These are phyloP conservation scores for Cepaea hortensis DNA, from an alignment of 2,888 invertebrate genomes.

Conservation along the genomic window DNA sequence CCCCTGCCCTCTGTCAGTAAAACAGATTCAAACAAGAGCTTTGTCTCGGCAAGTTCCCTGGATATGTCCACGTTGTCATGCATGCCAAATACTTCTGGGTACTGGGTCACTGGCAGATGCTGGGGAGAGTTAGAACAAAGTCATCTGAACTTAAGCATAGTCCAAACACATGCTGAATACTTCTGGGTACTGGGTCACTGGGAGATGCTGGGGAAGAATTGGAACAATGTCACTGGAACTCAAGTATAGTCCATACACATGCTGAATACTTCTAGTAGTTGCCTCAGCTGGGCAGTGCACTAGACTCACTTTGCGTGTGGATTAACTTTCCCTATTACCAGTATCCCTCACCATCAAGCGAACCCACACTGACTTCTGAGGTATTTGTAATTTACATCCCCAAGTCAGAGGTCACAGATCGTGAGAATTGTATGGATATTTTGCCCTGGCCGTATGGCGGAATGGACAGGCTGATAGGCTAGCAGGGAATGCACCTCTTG, in stretches of 20 bases:
- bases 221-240: neutral
- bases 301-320: no score
- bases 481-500: no score
- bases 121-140: constrained; percentile 50
- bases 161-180: constrained; percentile 84
- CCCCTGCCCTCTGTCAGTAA: constrained; percentile 83
- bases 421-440: no score
- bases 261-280: constrained; percentile 93
- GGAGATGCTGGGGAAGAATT: constrained; percentile 79
- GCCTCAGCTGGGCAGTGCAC: no score
- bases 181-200: constrained; percentile 87
- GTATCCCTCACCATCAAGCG: no score
- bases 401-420: no score
- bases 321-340: no score
- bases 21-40: constrained; percentile 84
- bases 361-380: no score
- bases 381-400: no score
- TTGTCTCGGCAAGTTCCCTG: constrained; percentile 87
- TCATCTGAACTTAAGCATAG: neutral
- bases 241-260: constrained; percentile 74
- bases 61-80: constrained; percentile 94
- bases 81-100: constrained; percentile 92
- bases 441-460: no score
- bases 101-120: constrained; percentile 85
- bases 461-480: no score